phyloP scores from a whole-genome alignment of 2,113 vertebrate genomes.

The Bambusicola thoracicus region DNA sequence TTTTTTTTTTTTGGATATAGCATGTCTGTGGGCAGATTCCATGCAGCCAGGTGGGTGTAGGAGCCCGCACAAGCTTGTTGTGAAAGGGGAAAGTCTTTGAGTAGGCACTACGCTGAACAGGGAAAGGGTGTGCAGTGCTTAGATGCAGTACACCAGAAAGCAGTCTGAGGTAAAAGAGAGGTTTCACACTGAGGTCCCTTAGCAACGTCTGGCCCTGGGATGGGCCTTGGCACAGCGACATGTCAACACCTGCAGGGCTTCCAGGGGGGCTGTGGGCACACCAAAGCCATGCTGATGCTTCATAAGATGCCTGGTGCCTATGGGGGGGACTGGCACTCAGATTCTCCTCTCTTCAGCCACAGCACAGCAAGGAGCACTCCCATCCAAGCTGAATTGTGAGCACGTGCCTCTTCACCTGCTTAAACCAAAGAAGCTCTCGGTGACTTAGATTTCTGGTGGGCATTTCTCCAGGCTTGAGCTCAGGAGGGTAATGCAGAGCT shows the following conservation, averaged over 20 bases:
- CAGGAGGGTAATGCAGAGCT: neutral
- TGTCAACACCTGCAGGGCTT: neutral
- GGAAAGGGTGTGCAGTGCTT: neutral
- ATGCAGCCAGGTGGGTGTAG: accelerated
- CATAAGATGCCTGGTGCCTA: neutral
- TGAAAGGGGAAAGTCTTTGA: neutral
- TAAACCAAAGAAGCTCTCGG: neutral
- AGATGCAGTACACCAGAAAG: neutral
- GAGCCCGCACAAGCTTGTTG: accelerated
- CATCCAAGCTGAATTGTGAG: neutral
- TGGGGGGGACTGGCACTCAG: neutral
- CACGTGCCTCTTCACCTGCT: neutral
- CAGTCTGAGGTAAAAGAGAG: neutral
- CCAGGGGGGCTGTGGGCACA: neutral
- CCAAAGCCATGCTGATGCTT: neutral
- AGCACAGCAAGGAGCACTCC: neutral
- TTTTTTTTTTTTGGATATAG: neutral
- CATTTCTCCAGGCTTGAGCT: neutral
- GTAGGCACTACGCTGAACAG: neutral
- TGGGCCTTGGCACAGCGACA: accelerated
- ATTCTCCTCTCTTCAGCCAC: neutral
- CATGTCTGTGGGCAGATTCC: neutral
- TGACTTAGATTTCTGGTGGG: neutral
- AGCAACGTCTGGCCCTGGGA: accelerated
- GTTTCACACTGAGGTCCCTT: accelerated